Percentiles rank a stretch among this genome's conserved stretches.
phyloP scores from a whole-genome alignment of 2,888 invertebrate genomes.

The Atethmia centrago region DNA sequence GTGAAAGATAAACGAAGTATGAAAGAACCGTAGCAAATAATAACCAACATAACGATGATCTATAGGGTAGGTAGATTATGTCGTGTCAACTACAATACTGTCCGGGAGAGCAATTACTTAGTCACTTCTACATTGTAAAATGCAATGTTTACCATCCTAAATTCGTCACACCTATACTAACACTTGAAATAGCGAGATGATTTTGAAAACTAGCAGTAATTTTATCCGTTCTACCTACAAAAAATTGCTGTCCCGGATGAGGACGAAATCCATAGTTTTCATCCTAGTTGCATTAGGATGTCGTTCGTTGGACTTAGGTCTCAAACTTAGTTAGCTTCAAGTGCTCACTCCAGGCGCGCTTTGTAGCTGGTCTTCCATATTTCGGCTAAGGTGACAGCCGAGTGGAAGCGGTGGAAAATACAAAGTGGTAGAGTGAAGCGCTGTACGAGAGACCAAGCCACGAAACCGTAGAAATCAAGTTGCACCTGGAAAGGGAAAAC shows the following conservation, averaged over 20 bases:
- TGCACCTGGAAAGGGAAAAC: constrained; percentile 90
- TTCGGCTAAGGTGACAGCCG: constrained; percentile 98
- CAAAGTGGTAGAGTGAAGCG: constrained; percentile 98
- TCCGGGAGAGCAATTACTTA: constrained; percentile 80
- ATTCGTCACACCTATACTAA: constrained; percentile 81
- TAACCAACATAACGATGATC: constrained; percentile 77
- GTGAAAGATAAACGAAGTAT: constrained; percentile 80
- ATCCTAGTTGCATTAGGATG: constrained; percentile 73
- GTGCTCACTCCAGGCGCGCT: constrained; percentile 95
- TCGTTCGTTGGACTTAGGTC: constrained; percentile 74
- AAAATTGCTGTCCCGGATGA: constrained; percentile 86
- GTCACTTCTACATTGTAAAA: constrained; percentile 68
- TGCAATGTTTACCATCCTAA: constrained; percentile 75
- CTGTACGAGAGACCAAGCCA: constrained; percentile 98
- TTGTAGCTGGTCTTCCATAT: constrained; percentile 99
- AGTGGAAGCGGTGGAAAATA: constrained; percentile 99
- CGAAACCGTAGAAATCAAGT: constrained; percentile 97
- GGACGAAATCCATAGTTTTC: constrained; percentile 83
- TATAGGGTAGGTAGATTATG: constrained; percentile 72
- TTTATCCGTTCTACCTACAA: constrained; percentile 82
- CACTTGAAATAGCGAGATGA: constrained; percentile 81
- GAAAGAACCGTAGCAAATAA: constrained; percentile 69
- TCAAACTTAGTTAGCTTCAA: constrained; percentile 66
- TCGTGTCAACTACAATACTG: constrained; percentile 69
- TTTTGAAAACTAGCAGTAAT: constrained; percentile 82